phyloP scores from a whole-genome alignment of 64 coral and sea anemone species.

The Orbicella faveolata region DNA sequence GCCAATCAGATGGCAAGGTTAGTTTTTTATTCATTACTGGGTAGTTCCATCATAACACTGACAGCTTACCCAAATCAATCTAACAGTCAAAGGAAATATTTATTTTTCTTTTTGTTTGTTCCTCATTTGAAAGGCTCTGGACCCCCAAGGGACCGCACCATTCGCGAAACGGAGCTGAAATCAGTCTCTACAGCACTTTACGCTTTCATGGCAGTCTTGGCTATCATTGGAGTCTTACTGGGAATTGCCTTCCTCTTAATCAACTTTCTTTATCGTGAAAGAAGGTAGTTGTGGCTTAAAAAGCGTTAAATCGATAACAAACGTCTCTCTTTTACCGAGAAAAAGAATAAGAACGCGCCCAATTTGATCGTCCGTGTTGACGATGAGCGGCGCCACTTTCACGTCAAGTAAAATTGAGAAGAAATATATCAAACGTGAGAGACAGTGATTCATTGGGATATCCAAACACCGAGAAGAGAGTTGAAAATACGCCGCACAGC shows the following conservation, averaged over 20 bases:
- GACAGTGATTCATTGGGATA: no score
- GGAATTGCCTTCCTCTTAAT: constrained; percentile 48
- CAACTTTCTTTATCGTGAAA: constrained; percentile 54
- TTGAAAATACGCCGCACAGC: no score
- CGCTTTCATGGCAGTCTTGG: constrained; percentile 53
- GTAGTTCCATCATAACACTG: background rate
- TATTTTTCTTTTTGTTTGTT: background rate
- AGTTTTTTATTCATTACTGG: background rate
- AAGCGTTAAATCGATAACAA: no score
- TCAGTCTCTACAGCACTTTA: constrained; percentile 47
- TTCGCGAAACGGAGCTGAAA: constrained; percentile 40
- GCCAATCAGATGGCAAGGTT: constrained; percentile 64
- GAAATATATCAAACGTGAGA: no score
- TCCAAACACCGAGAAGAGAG: no score
- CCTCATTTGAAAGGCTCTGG: constrained; percentile 38
- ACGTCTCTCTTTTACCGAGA: no score
- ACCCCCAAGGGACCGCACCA: constrained; percentile 56
- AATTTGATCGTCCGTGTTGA: no score
- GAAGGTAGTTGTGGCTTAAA: constrained; percentile 19
- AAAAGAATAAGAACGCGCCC: no score
- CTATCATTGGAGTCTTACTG: constrained; percentile 47
- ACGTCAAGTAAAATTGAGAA: no score
- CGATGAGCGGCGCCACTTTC: no score
- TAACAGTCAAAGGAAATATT: background rate
- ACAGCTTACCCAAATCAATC: background rate